These are phyloP conservation scores for Zingel zingel DNA, from an alignment of 2,113 vertebrate genomes.

Conservation along the genomic window DNA sequence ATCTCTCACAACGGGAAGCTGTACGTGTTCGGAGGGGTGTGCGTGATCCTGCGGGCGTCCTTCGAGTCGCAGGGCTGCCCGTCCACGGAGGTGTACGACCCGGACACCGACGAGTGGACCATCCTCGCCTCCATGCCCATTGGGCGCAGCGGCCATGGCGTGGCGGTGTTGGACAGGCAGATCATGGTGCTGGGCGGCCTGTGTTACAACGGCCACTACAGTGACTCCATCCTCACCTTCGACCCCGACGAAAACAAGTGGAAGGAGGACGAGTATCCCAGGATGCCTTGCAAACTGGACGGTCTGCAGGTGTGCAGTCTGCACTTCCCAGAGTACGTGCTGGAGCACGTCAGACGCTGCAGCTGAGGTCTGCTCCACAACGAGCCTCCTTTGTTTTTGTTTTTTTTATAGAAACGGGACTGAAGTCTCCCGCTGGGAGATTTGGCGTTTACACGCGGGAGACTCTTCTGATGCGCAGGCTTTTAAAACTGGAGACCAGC, in stretches of 20 bases:
- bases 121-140: conserved; percentile 99
- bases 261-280: conserved; percentile 99
- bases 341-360: conserved; percentile 96
- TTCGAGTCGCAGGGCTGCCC: conserved; percentile 99
- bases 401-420: conserved; percentile 43
- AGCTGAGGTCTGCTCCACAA: conserved; percentile 84
- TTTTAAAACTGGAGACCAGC: conserved; percentile 79
- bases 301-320: conserved; percentile 98
- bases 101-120: conserved; percentile 97
- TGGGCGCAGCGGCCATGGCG: conserved; percentile 97
- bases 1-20: conserved; percentile 98
- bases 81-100: conserved; percentile 98
- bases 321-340: conserved; percentile 97
- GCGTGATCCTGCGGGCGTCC: conserved; percentile 96
- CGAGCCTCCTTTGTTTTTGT: conserved; percentile 18
- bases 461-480: conserved; percentile 46
- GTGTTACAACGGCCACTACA: conserved; percentile 99
- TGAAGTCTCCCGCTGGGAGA: conserved; percentile 28
- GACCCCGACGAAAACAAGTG: conserved; percentile 99
- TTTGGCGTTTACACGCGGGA: conserved; percentile 71
- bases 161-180: conserved; percentile 96
- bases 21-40: conserved; percentile 98
- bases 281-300: conserved; percentile 99
- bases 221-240: conserved; percentile 98
- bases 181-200: conserved; percentile 99